Evolutionary conservation across 1,140 invertebrate species (phyloP).

Genomic region (Plectrocnemia conspersa): DNA sequence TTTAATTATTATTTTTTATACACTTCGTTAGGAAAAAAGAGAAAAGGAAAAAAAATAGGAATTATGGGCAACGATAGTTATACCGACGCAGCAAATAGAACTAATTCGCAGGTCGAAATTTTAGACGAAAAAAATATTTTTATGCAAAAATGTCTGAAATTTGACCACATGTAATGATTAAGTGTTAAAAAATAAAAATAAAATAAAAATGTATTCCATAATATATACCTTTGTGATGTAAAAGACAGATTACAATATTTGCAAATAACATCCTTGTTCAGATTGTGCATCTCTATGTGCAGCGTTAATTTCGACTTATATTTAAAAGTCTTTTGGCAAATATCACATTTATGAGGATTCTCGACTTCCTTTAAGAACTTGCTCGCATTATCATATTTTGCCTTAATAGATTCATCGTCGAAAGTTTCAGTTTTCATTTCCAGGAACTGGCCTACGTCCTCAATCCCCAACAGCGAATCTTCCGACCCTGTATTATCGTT

Average conservation of each 20-base stretch:
- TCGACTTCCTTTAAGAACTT: background rate
- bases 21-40: too few species aligned
- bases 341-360: background rate
- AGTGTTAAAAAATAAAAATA: background rate
- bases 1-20: too few species aligned
- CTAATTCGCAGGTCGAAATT: too few species aligned
- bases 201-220: background rate
- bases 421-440: background rate
- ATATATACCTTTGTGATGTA: conserved; percentile 1
- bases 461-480: too few species aligned
- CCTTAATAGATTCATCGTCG: background rate
- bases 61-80: too few species aligned
- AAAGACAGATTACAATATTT: background rate
- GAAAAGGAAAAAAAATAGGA: too few species aligned
- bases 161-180: too few species aligned
- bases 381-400: background rate
- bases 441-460: background rate
- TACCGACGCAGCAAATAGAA: too few species aligned
- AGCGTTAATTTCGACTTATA: background rate
- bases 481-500: background rate
- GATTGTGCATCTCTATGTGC: background rate
- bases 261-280: background rate
- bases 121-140: too few species aligned
- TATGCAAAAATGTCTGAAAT: too few species aligned
- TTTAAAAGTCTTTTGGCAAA: background rate